Evolutionary conservation across 2,797 vertebrate genomes (phyloP), one percentile per base, ranked within the genome.

Genomic region (Malurus splendens): DNA sequence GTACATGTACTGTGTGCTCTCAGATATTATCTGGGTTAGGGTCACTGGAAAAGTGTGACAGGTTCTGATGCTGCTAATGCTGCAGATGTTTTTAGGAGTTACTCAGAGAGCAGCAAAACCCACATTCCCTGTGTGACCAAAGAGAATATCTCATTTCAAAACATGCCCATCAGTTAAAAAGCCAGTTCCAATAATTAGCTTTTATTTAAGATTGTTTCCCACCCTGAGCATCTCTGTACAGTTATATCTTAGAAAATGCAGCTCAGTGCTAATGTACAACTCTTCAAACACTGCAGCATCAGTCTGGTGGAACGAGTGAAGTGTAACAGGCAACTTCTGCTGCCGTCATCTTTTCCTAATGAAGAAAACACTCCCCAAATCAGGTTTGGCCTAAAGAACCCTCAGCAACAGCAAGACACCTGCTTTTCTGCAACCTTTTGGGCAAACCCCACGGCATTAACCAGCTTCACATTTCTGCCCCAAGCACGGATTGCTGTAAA

Each of bases 121-220:
- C 36, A 23, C 32, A 24, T 78, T 80, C 47, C 66, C 0, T 0
- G 25, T 18, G 42, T 4, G 10, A 30, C 54, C 61, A 89, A 82
- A 90, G 42, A 78, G 30, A 87, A 89, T 13, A 73, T 44, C 56
- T 93, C 41, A 38, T 86, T 82, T 92, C 66, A 93, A 93, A 94
- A 86, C 36, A 44, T 10, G 50, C 18, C 22, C 50, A 79, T 50
- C 64, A 67, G 57, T 91, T 88, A 90, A 91, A 90, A 90, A 56
- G 33, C 3, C 33, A 66, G 10, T 56, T 82, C 85, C 33, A 88
- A 81, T 57, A 67, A 91, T 73, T 92, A 84, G 42, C 52, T 90
- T 73, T 71, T 88, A 48, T 82, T 76, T 67, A 65, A 88, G 44
- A 78, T 66, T 80, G 83, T 90, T 94, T 95, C 93, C 68, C 48